Percentiles rank a stretch among this genome's conserved stretches.
phyloP scores from a whole-genome alignment of 2,797 vertebrate genomes.

The Syngnathus acus region DNA sequence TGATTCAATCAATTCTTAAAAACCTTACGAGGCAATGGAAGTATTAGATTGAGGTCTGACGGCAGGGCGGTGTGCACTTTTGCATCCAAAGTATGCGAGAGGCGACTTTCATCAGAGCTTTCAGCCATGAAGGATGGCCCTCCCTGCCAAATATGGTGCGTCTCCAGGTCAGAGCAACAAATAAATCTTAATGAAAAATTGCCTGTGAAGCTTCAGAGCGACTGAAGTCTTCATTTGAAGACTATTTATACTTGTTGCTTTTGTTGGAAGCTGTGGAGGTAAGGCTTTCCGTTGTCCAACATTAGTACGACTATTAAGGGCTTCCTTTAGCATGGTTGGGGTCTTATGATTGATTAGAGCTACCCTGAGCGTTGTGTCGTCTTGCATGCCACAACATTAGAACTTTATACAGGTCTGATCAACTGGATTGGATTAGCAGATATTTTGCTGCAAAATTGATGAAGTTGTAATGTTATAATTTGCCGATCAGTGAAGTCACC shows the following conservation, averaged over 20 bases:
- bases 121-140: slow-evolving; percentile 22
- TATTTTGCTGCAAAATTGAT: too few relatives aligned
- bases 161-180: slow-evolving; percentile 31
- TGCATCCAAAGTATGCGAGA: neutral
- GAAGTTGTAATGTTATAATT: too few relatives aligned
- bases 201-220: neutral
- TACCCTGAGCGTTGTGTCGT: neutral
- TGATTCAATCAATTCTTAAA: slow-evolving; percentile 23
- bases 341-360: slow-evolving; percentile 40
- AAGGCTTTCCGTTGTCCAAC: slow-evolving; percentile 41
- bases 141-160: slow-evolving; percentile 25
- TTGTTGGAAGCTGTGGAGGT: slow-evolving; percentile 24
- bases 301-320: slow-evolving; percentile 53
- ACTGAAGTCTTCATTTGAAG: slow-evolving; percentile 20
- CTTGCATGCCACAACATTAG: slow-evolving; percentile 19
- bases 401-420: slow-evolving; percentile 26
- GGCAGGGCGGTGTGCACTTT: neutral
- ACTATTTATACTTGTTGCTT: slow-evolving; percentile 8
- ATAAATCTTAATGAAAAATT: slow-evolving; percentile 17
- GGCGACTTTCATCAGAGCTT: slow-evolving; percentile 29
- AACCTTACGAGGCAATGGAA: slow-evolving; percentile 25
- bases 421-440: too few relatives aligned
- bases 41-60: slow-evolving; percentile 11
- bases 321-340: slow-evolving; percentile 30
- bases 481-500: too few relatives aligned